Evolutionary conservation across 2,888 invertebrate genomes (phyloP), one percentile per base, ranked within the genome.

Genomic region (Drosophila cognata): DNA sequence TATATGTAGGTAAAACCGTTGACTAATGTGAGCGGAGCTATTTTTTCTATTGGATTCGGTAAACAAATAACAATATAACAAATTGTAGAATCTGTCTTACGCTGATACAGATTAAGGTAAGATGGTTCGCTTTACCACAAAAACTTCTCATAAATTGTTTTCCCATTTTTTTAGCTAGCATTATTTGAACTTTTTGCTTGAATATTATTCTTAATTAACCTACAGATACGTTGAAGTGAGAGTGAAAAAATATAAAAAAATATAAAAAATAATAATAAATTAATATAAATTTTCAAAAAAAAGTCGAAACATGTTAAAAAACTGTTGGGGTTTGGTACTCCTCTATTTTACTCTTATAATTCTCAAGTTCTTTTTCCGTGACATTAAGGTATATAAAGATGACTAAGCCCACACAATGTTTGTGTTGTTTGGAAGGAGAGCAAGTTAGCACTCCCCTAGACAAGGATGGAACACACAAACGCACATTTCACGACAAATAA

Each of bases 341-440:
- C 0, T 4, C 21, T 21, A 7, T 6, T 11, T 8, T 52, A 4
- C 5, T n/a, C 53, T 74, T 80, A 53, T 65, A 91, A 81, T 91
- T 92, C 92, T n/a, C 86, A 84, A 82, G 67, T 84, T 51, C 38
- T 72, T 84, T 77, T 91, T 92, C 80, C 2, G 16, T 5, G 0
- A 0, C 0, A 0, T 0, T 0, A 5, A 0, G 18, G 0, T 78
- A 79, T 86, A 88, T 62, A 83, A 77, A 0, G 11, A 2, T 11
- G 4, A 2, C 13, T 3, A 0, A 29, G 28, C 62, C 6, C 0
- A 0, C 0, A 0, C 0, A 0, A 0, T 5, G 18, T 0, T 35
- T 71, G 98, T 98, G 98, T 98, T 96, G 97, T 97, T 97, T 97
- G 96, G 97, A 98, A 98, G 98, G 98, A 98, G 98, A 98, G 98